These are phyloP conservation scores for Trididemnum nubilum DNA, from an alignment of 23 tunicate genomes.

Conservation along the genomic window DNA sequence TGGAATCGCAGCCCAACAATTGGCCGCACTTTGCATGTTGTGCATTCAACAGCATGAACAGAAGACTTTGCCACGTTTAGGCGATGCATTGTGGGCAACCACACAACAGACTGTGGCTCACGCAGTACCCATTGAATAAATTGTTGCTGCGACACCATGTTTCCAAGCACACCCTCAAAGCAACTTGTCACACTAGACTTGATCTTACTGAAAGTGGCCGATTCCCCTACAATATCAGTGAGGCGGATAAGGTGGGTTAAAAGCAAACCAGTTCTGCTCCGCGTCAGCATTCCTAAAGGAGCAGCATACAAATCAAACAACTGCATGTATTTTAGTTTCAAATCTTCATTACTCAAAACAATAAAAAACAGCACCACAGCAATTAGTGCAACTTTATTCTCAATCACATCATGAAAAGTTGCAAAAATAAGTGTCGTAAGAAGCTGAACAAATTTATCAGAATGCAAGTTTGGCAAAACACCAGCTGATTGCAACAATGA, in stretches of 20 bases:
- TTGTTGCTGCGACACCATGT: constrained; percentile 53
- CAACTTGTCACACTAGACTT: constrained; percentile 62
- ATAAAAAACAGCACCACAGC: constrained; percentile 41
- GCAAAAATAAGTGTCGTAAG: constrained; percentile 29
- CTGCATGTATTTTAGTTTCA: constrained; percentile 37
- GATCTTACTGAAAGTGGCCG: constrained; percentile 47
- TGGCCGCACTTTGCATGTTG: constrained; percentile 71
- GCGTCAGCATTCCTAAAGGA: constrained; percentile 36
- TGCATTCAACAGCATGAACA: constrained; percentile 65
- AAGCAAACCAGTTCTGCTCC: constrained; percentile 36
- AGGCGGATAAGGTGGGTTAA: constrained; percentile 50
- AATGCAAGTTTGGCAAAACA: not conserved
- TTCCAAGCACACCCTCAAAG: constrained; percentile 61
- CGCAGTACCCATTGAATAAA: constrained; percentile 52
- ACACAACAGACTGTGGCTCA: constrained; percentile 80
- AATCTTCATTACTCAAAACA: constrained; percentile 27
- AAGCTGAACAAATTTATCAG: constrained; percentile 18
- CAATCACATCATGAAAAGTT: constrained; percentile 24
- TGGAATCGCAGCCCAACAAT: constrained; percentile 86
- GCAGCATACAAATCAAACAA: constrained; percentile 53
- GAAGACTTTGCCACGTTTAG: constrained; percentile 59
- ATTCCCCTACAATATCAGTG: constrained; percentile 60
- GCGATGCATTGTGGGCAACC: constrained; percentile 92
- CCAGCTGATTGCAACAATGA: not conserved
- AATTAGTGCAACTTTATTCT: constrained; percentile 27